Evolutionary conservation across 64 coral and sea anemone genomes (phyloP), one percentile per base, ranked within the genome.

Genomic region (Pachyseris speciosa): DNA sequence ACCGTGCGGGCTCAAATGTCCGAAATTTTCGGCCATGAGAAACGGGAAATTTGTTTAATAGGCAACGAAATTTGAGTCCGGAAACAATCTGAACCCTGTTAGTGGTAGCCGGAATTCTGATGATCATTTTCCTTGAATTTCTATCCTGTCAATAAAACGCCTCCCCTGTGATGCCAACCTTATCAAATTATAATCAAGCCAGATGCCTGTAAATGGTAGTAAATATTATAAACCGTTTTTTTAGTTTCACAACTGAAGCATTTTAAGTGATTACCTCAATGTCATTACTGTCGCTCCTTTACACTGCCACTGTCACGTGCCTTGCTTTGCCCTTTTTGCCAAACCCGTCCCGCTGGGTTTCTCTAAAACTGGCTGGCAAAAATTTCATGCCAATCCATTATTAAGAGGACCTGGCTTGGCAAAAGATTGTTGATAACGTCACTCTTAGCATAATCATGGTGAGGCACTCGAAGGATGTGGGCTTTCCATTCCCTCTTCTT

Each of bases 311-410:
- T 31, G 37, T 51, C 19, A 79, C 75, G 25, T 79, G 75, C 75
- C 75, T 48, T 40, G 37, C 45, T 39, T 79, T 79, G 37, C 75
- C 75, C 45, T 79, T 79, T 50, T 79, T 79, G 19, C 75, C 75
- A 79, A 48, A 79, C 75, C 75, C 45, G 75, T 79, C 75, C 1
- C 44, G 36, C 75, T 79, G 75, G 20, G 39, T 79, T 79, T 79
- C 75, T 50, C 75, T 79, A 47, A 79, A 79, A 50, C 75, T 79
- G 44, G 57, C 26, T 60, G 57, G 57, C 57, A 60, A n/a, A 60
- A 60, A 60, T 60, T 60, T 60, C 57, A 60, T 60, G 57, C 75
- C 75, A 79, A 79, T 79, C 75, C 75, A 48, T 79, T 2, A 79
- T 79, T 9, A 79, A 27, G 44, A 79, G 44, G 28, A 79, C 41